Conservation (phyloP, 2,797 vertebrate species). For the Alosa sapidissima region DNA sequence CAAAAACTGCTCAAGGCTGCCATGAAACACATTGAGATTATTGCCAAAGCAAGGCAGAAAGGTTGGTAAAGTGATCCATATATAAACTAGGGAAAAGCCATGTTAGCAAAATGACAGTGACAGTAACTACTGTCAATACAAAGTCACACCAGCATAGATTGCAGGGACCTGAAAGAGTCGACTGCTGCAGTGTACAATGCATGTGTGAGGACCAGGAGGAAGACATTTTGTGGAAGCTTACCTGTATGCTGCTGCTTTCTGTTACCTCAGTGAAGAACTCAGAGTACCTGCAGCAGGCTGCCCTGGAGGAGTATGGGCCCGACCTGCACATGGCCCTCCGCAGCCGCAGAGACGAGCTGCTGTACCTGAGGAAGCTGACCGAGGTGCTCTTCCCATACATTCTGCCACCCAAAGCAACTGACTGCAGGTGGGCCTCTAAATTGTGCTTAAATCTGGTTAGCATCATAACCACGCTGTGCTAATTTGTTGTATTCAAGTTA, state of each 20-base stretch:
- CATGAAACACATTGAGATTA: slow-evolving; percentile 97
- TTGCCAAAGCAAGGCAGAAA: slow-evolving; percentile 93
- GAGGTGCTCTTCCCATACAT: slow-evolving; percentile 94
- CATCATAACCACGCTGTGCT: too few species aligned
- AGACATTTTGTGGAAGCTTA: background rate
- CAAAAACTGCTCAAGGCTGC: slow-evolving; percentile 92
- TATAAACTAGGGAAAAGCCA: background rate
- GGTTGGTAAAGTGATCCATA: slow-evolving; percentile 65
- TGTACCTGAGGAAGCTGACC: slow-evolving; percentile 94
- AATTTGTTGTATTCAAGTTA: too few species aligned
- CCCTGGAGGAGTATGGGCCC: slow-evolving; percentile 92
- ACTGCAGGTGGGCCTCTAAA: slow-evolving; percentile 82
- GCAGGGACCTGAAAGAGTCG: background rate
- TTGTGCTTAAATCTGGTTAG: too few species aligned
- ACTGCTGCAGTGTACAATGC: background rate
- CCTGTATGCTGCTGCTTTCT: background rate
- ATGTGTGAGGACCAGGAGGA: background rate
- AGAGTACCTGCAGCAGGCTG: slow-evolving; percentile 89
- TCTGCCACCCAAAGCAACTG: slow-evolving; percentile 89
- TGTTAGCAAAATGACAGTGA: background rate
- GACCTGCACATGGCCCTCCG: slow-evolving; percentile 92
- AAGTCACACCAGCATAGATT: background rate
- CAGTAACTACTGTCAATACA: background rate
- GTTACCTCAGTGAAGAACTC: slow-evolving; percentile 81
- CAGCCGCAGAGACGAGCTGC: slow-evolving; percentile 92